Evolutionary conservation across 1,140 invertebrate species (phyloP), one percentile per base, ranked within the genome.

Genomic region (Nomia melanderi): DNA sequence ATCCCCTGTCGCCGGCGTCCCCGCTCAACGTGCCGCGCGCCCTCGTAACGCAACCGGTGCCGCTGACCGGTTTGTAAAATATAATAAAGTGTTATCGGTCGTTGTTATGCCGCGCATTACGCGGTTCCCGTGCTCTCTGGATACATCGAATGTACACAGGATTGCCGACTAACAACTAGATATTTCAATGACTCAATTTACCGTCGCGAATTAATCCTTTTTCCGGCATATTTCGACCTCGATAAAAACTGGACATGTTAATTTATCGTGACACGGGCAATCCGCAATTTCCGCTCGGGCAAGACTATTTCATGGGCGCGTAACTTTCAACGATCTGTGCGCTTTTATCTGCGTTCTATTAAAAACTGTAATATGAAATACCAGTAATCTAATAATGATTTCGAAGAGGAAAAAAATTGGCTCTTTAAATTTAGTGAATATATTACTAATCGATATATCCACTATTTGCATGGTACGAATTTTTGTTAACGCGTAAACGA

Each of bases 51-150:
- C 62, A 25, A 78, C 57, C 75, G 67, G 67, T 77, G 67, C 36
- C 23, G 23, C 27, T 72, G 69, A 79, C 36, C 62, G 67, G 66
- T 79, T 79, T 69, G 67, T 56, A 84, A 76, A 84, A 83, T 84
- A 83, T 70, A 77, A 79, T 71, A 63, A 80, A 79, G 77, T 76
- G 67, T 79, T 84, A 75, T 83, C 77, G 53, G 17, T 25, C 41
- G 67, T 79, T 77, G 78, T 82, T 84, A 76, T 53, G 71, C 71
- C 33, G 6, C 50, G 47, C 64, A 77, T 79, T 77, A 77, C 50
- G 65, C 59, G 78, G 56, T 65, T 53, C 20, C 36, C 44, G 47
- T 25, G 71, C 64, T 57, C 54, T 62, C 47, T 63, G 53, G 65
- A 70, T 67, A 44, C 62, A 72, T 78, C 54, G 64, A 78, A 73